phyloP scores from a whole-genome alignment of 2,888 invertebrate species.

The Blastobasis lacticolella region DNA sequence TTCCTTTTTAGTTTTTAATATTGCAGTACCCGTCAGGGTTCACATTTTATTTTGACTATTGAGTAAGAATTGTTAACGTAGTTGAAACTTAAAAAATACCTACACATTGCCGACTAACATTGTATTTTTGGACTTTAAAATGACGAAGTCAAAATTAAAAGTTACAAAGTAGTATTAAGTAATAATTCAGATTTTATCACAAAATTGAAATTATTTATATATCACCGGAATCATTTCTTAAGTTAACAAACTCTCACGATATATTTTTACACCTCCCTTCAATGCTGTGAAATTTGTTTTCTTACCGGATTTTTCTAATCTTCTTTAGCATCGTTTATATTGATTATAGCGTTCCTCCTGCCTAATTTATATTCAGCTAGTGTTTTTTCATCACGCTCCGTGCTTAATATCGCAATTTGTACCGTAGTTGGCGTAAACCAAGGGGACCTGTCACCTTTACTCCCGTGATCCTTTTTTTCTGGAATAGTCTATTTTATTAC shows the following conservation, averaged over 20 bases:
- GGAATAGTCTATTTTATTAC: constrained; percentile 56
- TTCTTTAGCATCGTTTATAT: constrained; percentile 74
- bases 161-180: no score
- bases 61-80: no score
- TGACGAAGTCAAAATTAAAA: no score
- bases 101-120: no score
- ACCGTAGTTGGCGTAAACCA: constrained; percentile 70
- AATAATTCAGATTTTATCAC: no score
- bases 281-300: constrained; percentile 67
- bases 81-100: no score
- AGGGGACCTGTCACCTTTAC: constrained; percentile 65
- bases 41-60: no score
- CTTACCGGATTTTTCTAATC: constrained; percentile 73
- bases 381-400: constrained; percentile 74
- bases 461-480: constrained; percentile 42
- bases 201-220: no score
- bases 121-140: no score
- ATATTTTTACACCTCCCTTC: constrained; percentile 42
- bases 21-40: neutral
- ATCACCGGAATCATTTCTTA: no score
- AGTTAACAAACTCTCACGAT: no score
- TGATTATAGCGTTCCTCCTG: constrained; percentile 70
- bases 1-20: neutral
- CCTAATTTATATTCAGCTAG: constrained; percentile 75
- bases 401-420: constrained; percentile 74